These are phyloP conservation scores for Aleiodes leptofemur DNA, from an alignment of 2,888 invertebrate genomes.

Conservation along the genomic window DNA sequence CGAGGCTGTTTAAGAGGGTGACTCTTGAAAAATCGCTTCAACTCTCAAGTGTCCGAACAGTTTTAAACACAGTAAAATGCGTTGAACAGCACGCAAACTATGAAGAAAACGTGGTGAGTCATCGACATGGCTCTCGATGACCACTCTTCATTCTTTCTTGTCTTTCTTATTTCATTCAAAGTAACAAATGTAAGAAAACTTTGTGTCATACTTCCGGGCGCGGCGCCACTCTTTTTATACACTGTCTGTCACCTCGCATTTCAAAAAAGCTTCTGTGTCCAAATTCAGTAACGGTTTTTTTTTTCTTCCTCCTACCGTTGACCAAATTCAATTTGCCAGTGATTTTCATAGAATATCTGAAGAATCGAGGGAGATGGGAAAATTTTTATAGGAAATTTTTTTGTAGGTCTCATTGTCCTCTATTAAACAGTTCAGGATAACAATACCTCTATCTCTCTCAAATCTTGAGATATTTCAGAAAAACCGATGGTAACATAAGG, in stretches of 20 bases:
- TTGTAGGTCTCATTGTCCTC: no score
- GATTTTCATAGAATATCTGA: neutral
- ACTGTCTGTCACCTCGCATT: neutral
- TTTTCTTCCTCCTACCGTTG: neutral
- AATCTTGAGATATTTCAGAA: no score
- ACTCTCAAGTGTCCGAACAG: constrained; percentile 16
- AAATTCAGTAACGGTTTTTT: neutral
- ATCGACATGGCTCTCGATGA: constrained; percentile 38
- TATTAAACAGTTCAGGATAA: no score
- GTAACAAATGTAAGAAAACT: constrained; percentile 26
- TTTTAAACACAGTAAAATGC: neutral
- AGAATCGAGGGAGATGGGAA: neutral
- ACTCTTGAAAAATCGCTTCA: constrained; percentile 36
- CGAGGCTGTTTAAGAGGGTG: constrained; percentile 26
- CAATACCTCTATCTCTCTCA: no score
- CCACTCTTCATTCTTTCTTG: constrained; percentile 34
- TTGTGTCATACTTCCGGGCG: constrained; percentile 29
- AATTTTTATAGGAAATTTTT: no score
- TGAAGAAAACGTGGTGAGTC: constrained; percentile 25
- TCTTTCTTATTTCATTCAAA: constrained; percentile 33
- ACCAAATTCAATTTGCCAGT: neutral
- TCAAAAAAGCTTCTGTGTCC: constrained; percentile 1
- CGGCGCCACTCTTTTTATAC: neutral
- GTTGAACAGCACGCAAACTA: constrained; percentile 11
- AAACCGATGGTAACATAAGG: no score